Evolutionary conservation across 2,113 vertebrate genomes (phyloP).

Genomic region (Bos indicus): DNA sequence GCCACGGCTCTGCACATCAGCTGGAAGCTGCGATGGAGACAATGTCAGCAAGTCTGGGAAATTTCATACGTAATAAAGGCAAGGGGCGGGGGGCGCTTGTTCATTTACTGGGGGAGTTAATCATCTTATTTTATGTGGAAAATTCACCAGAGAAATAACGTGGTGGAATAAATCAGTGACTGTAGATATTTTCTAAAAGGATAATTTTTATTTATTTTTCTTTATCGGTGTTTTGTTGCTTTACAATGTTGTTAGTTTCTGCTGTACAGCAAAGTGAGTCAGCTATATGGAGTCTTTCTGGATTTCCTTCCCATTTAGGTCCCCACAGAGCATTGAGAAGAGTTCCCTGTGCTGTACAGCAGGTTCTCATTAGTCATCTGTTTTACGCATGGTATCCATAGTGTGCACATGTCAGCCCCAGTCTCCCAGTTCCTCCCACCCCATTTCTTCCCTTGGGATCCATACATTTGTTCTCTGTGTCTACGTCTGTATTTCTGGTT

Average conservation of each 20-base stretch:
- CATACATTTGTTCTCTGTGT: background rate
- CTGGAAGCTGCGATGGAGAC: background rate
- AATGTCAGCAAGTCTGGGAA: too few species aligned
- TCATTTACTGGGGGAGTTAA: background rate
- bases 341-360: background rate
- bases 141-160: background rate
- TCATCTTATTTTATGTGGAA: background rate
- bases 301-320: background rate
- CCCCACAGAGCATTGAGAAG: background rate
- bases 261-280: background rate
- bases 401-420: background rate
- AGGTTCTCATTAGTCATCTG: background rate
- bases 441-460: background rate
- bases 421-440: background rate
- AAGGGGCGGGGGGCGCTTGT: accelerated
- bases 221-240: background rate
- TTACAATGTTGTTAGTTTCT: background rate
- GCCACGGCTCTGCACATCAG: accelerated
- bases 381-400: background rate
- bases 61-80: accelerated
- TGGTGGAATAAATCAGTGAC: background rate
- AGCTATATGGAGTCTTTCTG: background rate
- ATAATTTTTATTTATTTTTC: background rate
- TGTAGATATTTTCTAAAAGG: background rate
- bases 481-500: background rate